These are phyloP conservation scores for Hydropsyche tenuis DNA, from an alignment of 1,140 invertebrate genomes.

Conservation along the genomic window DNA sequence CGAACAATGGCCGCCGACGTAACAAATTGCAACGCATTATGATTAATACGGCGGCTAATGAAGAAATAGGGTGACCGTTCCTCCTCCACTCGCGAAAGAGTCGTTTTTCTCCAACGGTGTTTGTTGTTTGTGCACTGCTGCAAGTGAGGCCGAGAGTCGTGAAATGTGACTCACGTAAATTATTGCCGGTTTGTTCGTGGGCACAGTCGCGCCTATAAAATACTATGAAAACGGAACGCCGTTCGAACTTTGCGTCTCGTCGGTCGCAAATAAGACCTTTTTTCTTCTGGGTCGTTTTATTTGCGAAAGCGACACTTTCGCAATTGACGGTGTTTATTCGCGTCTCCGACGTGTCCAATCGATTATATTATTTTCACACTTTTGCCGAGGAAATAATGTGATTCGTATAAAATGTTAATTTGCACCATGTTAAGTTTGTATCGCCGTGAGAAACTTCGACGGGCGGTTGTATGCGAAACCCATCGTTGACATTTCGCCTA, in stretches of 20 bases:
- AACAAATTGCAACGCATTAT: slow-evolving; percentile 45
- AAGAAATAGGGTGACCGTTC: slow-evolving; percentile 40
- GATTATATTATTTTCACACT: too few species aligned
- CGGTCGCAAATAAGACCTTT: slow-evolving; percentile 17
- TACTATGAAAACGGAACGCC: slow-evolving; percentile 15
- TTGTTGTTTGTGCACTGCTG: background rate
- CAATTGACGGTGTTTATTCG: slow-evolving; percentile 11
- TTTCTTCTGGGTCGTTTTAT: background rate
- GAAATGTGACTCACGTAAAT: slow-evolving; percentile 19
- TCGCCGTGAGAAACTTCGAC: background rate
- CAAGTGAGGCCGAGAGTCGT: background rate
- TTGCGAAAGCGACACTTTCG: slow-evolving; percentile 21
- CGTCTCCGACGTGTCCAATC: background rate
- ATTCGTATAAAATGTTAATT: too few species aligned
- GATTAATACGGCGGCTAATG: slow-evolving; percentile 43
- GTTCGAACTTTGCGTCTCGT: slow-evolving; percentile 16
- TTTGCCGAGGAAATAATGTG: too few species aligned
- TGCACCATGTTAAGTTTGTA: too few species aligned
- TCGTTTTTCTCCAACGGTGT: background rate
- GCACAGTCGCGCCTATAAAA: slow-evolving; percentile 25
- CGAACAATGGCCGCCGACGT: slow-evolving; percentile 44
- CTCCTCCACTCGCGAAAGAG: background rate
- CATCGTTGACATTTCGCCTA: too few species aligned
- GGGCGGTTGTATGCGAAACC: background rate
- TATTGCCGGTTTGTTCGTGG: slow-evolving; percentile 15